These are phyloP conservation scores for Diaphora mendica DNA, from an alignment of 2,888 invertebrate species.

Conservation along the genomic window DNA sequence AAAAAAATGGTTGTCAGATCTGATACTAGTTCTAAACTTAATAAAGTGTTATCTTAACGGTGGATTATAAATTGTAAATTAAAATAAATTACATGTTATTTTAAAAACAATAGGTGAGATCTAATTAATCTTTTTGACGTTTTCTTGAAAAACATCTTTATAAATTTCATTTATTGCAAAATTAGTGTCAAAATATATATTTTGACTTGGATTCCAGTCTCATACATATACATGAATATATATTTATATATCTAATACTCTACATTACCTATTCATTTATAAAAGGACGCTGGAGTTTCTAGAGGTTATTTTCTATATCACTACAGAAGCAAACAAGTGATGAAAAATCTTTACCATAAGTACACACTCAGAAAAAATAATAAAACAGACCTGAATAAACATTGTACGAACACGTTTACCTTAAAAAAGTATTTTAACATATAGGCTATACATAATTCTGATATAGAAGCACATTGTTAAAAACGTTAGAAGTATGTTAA, in stretches of 20 bases:
- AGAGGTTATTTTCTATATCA: neutral
- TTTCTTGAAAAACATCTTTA: neutral
- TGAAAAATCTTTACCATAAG: neutral
- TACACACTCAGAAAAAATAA: neutral
- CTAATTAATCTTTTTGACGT: neutral
- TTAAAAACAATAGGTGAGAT: constrained; percentile 12
- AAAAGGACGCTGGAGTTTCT: neutral
- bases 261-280: too few species aligned
- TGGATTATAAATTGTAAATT: constrained; percentile 25
- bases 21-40: neutral
- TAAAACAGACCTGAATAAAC: neutral
- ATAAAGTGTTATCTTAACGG: neutral
- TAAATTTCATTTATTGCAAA: constrained; percentile 1
- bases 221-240: neutral
- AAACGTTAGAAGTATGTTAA: neutral
- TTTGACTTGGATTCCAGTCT: neutral
- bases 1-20: neutral
- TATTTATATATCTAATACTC: neutral
- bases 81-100: constrained; percentile 5
- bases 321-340: neutral
- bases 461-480: neutral
- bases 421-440: neutral
- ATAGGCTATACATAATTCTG: neutral
- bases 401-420: neutral
- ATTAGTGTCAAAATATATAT: neutral